Evolutionary conservation across 2,113 vertebrate species (phyloP).

Genomic region (Chaetorhynchus papuensis): DNA sequence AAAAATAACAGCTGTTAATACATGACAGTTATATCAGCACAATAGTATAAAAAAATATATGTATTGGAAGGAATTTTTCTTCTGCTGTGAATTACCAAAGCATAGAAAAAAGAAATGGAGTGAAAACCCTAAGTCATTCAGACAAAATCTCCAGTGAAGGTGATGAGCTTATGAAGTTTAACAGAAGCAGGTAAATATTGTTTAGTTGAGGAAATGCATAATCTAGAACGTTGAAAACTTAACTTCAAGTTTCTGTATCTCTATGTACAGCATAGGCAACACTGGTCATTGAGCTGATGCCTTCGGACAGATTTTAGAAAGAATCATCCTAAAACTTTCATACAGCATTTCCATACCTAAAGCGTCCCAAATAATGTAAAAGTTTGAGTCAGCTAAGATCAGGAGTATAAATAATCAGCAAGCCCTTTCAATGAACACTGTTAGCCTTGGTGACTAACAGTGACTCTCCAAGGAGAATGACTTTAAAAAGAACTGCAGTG

Average conservation of each 20-base stretch:
- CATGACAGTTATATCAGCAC: accelerated
- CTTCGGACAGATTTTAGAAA: neutral
- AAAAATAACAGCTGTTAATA: neutral
- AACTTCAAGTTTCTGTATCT: neutral
- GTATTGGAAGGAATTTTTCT: neutral
- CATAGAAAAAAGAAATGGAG: neutral
- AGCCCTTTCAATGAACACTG: neutral
- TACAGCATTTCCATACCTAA: neutral
- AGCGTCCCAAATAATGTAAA: neutral
- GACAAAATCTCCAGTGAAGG: neutral
- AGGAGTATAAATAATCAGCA: neutral
- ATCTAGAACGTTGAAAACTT: neutral
- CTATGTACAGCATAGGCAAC: neutral
- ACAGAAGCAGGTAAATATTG: neutral
- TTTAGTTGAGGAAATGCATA: neutral
- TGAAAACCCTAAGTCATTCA: neutral
- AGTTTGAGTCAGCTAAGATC: neutral
- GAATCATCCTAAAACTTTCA: neutral
- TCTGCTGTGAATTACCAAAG: neutral
- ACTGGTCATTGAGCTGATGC: accelerated
- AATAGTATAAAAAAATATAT: neutral
- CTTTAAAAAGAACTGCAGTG: neutral
- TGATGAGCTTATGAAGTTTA: neutral
- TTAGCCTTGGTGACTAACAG: neutral
- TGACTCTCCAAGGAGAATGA: neutral